These are phyloP conservation scores for Cossypha dichroa DNA, from an alignment of 2,797 vertebrate species.

Conservation along the genomic window DNA sequence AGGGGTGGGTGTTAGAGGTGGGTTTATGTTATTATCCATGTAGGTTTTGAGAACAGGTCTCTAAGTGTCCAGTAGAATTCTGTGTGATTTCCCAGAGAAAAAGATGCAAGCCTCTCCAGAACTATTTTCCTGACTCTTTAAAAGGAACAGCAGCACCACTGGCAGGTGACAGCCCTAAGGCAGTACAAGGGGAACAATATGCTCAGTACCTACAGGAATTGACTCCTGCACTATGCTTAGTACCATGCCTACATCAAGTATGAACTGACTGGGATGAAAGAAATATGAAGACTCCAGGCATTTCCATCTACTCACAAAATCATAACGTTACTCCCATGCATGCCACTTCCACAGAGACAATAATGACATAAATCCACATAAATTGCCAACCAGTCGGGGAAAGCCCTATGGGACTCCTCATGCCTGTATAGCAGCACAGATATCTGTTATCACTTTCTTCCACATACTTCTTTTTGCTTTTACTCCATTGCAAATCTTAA, in stretches of 20 bases:
- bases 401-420: background rate
- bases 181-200: background rate
- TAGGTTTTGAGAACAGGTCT: background rate
- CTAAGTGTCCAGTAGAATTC: background rate
- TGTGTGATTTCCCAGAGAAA: background rate
- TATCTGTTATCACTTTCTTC: background rate
- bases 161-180: background rate
- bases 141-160: background rate
- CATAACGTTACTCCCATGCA: rapidly evolving
- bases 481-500: background rate
- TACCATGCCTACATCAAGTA: background rate
- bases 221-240: background rate
- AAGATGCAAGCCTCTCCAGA: background rate
- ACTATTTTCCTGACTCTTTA: background rate
- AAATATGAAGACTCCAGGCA: background rate
- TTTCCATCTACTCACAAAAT: background rate
- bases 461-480: background rate
- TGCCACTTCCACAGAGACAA: background rate
- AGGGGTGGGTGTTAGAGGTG: background rate
- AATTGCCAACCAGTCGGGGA: background rate
- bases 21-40: background rate
- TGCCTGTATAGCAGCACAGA: background rate
- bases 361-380: background rate
- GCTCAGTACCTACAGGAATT: rapidly evolving
- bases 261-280: background rate